Conservation (phyloP, 2,888 invertebrate genomes). For the Andrena bucephala region DNA sequence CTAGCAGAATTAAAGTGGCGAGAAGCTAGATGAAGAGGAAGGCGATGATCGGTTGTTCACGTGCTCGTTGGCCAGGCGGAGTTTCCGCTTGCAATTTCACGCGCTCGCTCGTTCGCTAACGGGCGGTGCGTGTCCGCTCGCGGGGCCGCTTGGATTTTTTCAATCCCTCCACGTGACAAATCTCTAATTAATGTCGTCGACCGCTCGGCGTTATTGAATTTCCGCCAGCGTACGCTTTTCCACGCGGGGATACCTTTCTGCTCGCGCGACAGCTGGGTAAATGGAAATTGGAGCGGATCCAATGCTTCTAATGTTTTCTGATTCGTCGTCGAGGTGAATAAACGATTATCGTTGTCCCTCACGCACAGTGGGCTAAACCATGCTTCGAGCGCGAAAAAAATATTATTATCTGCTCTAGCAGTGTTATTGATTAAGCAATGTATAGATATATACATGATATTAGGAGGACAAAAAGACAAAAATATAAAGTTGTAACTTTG, state of each 20-base stretch:
- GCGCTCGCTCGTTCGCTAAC: background rate
- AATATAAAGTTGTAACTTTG: too few species aligned
- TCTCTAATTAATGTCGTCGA: constrained; percentile 40
- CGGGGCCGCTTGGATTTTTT: constrained; percentile 21
- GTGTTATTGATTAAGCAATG: too few species aligned
- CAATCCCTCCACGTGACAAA: constrained; percentile 27
- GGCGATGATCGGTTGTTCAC: constrained; percentile 14
- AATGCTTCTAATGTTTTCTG: constrained; percentile 9
- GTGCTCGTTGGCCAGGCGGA: constrained; percentile 9
- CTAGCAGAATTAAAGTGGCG: constrained; percentile 17
- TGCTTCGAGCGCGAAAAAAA: too few species aligned
- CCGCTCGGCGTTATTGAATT: constrained; percentile 42
- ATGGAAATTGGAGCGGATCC: constrained; percentile 27
- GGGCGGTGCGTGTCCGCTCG: constrained; percentile 5
- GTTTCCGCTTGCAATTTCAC: constrained; percentile 48
- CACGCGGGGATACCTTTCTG: background rate
- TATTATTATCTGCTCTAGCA: too few species aligned
- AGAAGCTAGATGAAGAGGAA: constrained; percentile 22
- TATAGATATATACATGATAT: too few species aligned
- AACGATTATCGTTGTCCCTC: constrained; percentile 2
- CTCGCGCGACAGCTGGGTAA: constrained; percentile 2
- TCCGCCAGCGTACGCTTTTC: constrained; percentile 28
- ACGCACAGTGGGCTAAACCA: background rate
- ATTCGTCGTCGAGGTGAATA: constrained; percentile 8
- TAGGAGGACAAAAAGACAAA: too few species aligned